phyloP scores from a whole-genome alignment of 1,140 invertebrate genomes.

The Meloidogyne chitwoodi region DNA sequence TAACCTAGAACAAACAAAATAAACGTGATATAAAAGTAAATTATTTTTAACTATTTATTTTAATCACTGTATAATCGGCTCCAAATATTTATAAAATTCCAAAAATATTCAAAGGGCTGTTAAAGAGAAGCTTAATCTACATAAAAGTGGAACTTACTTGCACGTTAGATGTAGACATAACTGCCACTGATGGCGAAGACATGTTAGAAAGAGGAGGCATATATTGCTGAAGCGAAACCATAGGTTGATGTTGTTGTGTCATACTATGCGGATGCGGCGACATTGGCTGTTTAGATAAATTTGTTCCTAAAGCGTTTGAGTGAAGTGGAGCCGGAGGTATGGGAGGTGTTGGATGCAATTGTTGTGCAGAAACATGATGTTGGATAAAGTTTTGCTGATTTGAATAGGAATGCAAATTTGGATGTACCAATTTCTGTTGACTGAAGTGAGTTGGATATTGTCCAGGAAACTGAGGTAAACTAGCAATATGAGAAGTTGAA shows the following conservation, averaged over 20 bases:
- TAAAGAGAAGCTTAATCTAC: no score
- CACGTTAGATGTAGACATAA: constrained; percentile 19
- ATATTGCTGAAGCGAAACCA: neutral
- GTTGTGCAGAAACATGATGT: neutral
- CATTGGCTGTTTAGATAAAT: neutral
- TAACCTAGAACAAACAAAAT: constrained; percentile 34
- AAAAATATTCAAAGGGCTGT: neutral
- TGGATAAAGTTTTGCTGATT: neutral
- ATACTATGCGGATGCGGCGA: constrained; percentile 8
- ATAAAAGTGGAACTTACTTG: constrained; percentile 6
- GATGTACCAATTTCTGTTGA: neutral
- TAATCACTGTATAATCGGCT: neutral
- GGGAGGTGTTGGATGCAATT: neutral
- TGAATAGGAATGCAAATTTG: neutral
- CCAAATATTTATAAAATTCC: neutral
- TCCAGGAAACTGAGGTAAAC: neutral
- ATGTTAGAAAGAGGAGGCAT: neutral
- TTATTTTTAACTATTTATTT: neutral
- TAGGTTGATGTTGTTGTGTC: constrained; percentile 12
- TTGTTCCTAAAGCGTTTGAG: neutral
- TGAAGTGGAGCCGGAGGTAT: neutral
- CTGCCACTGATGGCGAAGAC: constrained; percentile 6
- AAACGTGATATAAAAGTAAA: neutral
- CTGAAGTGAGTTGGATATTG: neutral
- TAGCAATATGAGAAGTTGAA: neutral